phyloP scores from a whole-genome alignment of 2,113 vertebrate genomes.

The Polypterus bichir region DNA sequence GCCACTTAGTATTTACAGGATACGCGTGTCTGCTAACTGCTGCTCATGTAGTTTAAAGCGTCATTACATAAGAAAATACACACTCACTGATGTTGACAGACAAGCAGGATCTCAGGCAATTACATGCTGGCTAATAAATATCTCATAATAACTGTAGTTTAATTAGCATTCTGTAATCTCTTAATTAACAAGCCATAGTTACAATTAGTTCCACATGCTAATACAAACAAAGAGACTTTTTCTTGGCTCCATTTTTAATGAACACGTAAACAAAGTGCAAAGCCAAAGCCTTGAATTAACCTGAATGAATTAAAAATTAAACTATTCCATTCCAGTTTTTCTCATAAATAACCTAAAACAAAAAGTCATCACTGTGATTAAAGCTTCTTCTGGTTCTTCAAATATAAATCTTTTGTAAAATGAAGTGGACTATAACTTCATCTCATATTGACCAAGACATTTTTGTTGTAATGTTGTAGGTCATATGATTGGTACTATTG shows the following conservation, averaged over 20 bases:
- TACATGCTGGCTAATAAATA: not conserved
- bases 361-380: no score
- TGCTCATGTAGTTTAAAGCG: not conserved
- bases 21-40: no score
- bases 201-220: not conserved
- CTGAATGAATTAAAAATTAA: no score
- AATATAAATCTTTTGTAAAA: no score
- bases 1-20: no score
- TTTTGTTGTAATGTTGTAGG: no score
- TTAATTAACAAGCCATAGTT: not conserved
- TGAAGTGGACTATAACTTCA: no score
- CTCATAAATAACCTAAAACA: no score
- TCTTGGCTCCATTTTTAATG: not conserved
- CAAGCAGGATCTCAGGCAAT: not conserved
- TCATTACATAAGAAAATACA: not conserved
- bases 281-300: not conserved
- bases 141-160: not conserved
- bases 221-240: not conserved
- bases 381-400: no score
- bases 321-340: no score
- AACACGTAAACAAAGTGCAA: not conserved
- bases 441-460: no score
- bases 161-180: not conserved
- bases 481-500: no score
- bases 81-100: not conserved